A percentile compares a stretch with the other conserved stretches of the same genome.
Evolutionary conservation across 1,140 invertebrate species (phyloP).

Genomic region (Drosophila pectinifera): DNA sequence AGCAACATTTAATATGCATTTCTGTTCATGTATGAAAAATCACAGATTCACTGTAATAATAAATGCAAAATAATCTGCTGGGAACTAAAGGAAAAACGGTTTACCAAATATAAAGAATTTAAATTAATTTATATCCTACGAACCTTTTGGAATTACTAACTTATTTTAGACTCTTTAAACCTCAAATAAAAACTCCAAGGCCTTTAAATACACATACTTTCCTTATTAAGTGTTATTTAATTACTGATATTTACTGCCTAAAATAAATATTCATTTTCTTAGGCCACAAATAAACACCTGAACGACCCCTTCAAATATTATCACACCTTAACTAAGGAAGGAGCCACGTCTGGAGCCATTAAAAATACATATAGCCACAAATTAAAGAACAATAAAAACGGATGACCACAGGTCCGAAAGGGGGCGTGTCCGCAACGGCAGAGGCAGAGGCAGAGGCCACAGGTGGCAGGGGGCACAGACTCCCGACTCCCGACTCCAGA

Average conservation of each 20-base stretch:
- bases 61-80: slow-evolving; percentile 1
- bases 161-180: too few relatives aligned
- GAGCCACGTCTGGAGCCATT: slow-evolving; percentile 25
- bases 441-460: slow-evolving; percentile 31
- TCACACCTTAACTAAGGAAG: slow-evolving; percentile 25
- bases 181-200: background rate
- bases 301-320: slow-evolving; percentile 36
- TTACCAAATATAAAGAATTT: too few relatives aligned
- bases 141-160: too few relatives aligned
- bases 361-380: slow-evolving; percentile 42
- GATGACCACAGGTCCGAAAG: slow-evolving; percentile 26
- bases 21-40: slow-evolving; percentile 9
- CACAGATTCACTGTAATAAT: slow-evolving; percentile 1
- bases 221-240: background rate
- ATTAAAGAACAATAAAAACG: slow-evolving; percentile 52
- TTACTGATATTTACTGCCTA: background rate
- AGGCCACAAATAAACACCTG: slow-evolving; percentile 17
- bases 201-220: background rate
- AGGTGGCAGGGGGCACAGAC: slow-evolving; percentile 44
- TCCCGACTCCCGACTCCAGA: slow-evolving; percentile 20
- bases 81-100: background rate
- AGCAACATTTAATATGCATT: slow-evolving; percentile 8
- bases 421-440: slow-evolving; percentile 32
- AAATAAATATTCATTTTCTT: slow-evolving; percentile 1
- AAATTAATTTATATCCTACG: too few relatives aligned